A percentile compares a stretch with the other conserved stretches of the same genome.
Evolutionary conservation across 2,113 vertebrate species (phyloP).

Genomic region (Ascaphus truei): DNA sequence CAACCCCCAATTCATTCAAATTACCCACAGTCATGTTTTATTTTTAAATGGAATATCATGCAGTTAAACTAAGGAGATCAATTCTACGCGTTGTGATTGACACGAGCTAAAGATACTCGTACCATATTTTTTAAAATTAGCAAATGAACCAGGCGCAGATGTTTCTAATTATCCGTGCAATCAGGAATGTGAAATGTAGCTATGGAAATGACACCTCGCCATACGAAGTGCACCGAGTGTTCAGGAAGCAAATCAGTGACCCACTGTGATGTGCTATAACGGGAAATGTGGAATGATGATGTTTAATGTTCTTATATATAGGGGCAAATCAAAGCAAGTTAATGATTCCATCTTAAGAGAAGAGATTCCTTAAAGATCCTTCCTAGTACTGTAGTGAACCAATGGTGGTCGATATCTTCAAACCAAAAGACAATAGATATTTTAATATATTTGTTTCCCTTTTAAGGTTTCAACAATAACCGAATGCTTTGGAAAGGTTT

Average conservation of each 20-base stretch:
- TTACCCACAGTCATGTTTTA: too few relatives aligned
- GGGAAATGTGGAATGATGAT: slow-evolving; percentile 19
- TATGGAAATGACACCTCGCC: slow-evolving; percentile 5
- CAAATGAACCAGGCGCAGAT: slow-evolving; percentile 26
- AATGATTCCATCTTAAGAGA: too few relatives aligned
- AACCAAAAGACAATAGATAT: too few relatives aligned
- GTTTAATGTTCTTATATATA: too few relatives aligned
- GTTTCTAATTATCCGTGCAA: slow-evolving; percentile 25
- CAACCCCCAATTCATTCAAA: too few relatives aligned
- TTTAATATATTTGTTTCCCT: too few relatives aligned
- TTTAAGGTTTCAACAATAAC: too few relatives aligned
- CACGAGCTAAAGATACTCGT: slow-evolving; percentile 22
- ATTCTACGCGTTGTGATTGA: slow-evolving; percentile 1
- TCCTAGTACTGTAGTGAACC: too few relatives aligned
- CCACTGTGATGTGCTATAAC: slow-evolving; percentile 18
- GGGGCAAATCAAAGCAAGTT: too few relatives aligned
- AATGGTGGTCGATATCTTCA: too few relatives aligned
- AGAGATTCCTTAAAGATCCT: too few relatives aligned
- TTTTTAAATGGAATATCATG: neutral
- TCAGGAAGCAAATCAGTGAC: slow-evolving; percentile 14
- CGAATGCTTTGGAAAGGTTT: too few relatives aligned
- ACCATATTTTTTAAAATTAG: slow-evolving; percentile 24
- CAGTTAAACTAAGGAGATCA: neutral
- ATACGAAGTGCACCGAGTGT: neutral
- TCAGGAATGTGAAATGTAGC: slow-evolving; percentile 10